Percentiles rank a stretch among this genome's conserved stretches.
Conservation (phyloP, 2,888 invertebrate genomes). For the Camponotus fellah region DNA sequence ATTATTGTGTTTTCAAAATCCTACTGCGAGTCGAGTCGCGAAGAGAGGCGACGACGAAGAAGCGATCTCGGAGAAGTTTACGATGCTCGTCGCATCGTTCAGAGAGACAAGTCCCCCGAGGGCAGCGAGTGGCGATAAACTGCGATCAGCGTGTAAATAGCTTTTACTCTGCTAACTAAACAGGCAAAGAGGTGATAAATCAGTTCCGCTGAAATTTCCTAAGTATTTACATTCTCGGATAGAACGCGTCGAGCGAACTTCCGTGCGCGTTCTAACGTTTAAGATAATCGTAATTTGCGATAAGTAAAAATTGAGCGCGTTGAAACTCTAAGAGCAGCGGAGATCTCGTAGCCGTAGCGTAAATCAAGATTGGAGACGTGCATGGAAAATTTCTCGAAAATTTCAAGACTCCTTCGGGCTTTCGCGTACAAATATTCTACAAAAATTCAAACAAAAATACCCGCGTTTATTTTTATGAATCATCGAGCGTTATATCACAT, state of each 20-base stretch:
- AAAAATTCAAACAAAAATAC: background rate
- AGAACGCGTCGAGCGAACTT: background rate
- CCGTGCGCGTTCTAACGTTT: background rate
- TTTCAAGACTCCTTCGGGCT: background rate
- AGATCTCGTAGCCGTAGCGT: background rate
- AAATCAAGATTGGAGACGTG: background rate
- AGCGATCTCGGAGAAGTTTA: conserved; percentile 30
- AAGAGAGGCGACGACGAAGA: background rate
- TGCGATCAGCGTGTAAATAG: conserved; percentile 52
- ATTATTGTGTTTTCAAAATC: conserved; percentile 7
- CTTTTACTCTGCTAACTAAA: conserved; percentile 22
- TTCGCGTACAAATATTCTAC: background rate
- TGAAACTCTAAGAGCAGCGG: background rate
- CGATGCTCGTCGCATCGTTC: conserved; percentile 27
- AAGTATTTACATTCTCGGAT: conserved; percentile 20
- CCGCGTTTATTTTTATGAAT: background rate
- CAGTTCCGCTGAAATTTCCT: conserved; percentile 23
- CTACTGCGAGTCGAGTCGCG: background rate
- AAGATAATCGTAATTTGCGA: background rate
- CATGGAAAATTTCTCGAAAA: background rate
- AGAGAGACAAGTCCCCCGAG: conserved; percentile 33
- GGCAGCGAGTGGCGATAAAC: conserved; percentile 37
- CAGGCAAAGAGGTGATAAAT: conserved; percentile 15
- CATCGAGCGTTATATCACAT: background rate
- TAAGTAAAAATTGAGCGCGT: background rate